phyloP scores from a whole-genome alignment of 2,888 invertebrate genomes.

The Pogonocherus hispidulus region DNA sequence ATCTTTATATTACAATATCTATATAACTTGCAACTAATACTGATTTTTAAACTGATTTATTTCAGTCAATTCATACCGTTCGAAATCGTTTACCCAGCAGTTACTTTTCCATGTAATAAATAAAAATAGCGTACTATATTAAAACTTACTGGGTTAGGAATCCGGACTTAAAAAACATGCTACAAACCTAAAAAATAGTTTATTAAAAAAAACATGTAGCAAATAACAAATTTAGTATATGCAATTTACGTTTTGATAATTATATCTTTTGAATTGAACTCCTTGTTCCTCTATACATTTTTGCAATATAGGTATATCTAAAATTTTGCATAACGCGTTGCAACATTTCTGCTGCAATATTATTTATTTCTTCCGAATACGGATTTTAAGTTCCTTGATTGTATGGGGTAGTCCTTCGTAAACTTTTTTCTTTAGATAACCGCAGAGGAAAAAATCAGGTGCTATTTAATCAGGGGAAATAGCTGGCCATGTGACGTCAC shows the following conservation, averaged over 20 bases:
- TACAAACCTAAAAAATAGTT: too few species aligned
- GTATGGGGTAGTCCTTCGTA: neutral
- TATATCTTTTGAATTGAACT: too few species aligned
- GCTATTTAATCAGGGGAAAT: neutral
- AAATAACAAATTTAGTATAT: neutral
- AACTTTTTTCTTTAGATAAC: neutral
- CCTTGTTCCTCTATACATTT: too few species aligned
- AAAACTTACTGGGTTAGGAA: too few species aligned
- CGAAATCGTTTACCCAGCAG: too few species aligned
- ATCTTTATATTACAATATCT: too few species aligned
- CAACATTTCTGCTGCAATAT: slow-evolving; percentile 10
- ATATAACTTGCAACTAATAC: too few species aligned
- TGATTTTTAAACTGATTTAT: too few species aligned
- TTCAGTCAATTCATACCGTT: too few species aligned
- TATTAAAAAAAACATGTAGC: neutral
- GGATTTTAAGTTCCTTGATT: neutral
- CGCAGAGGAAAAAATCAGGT: slow-evolving; percentile 1
- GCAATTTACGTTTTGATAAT: neutral
- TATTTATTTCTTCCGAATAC: slow-evolving; percentile 5
- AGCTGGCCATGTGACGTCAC: neutral
- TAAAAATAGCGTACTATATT: too few species aligned
- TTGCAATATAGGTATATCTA: neutral
- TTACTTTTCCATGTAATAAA: too few species aligned
- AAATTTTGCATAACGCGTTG: slow-evolving; percentile 3
- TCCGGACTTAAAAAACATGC: too few species aligned